Conservation (phyloP, 2,888 invertebrate genomes). For the Operophtera brumata region DNA sequence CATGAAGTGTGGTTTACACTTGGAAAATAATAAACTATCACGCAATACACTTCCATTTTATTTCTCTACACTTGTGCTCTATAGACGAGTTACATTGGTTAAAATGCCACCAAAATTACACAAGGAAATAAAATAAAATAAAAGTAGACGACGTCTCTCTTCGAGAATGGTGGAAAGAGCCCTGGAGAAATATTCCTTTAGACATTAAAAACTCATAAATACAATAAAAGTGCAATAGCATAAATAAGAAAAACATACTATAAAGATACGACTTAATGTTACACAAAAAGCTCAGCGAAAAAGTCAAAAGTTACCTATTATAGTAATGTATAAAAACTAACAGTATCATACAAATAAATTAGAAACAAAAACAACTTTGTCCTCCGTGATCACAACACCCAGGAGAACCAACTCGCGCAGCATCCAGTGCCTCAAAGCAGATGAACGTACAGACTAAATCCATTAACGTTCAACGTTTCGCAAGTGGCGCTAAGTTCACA, state of each 20-base stretch:
- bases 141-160: too few relatives aligned
- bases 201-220: slow-evolving; percentile 36
- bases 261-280: slow-evolving; percentile 45
- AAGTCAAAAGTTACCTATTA: slow-evolving; percentile 42
- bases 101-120: too few relatives aligned
- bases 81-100: too few relatives aligned
- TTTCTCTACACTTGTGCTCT: too few relatives aligned
- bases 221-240: slow-evolving; percentile 43
- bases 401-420: slow-evolving; percentile 35
- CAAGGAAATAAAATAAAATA: too few relatives aligned
- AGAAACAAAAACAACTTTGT: slow-evolving; percentile 80
- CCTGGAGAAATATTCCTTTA: too few relatives aligned
- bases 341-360: slow-evolving; percentile 78
- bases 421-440: slow-evolving; percentile 27
- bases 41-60: too few relatives aligned
- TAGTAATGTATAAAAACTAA: slow-evolving; percentile 63
- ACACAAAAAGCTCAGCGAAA: slow-evolving; percentile 47
- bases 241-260: slow-evolving; percentile 41
- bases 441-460: slow-evolving; percentile 39
- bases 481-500: too few relatives aligned
- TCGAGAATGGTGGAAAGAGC: too few relatives aligned
- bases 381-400: slow-evolving; percentile 71
- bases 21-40: too few relatives aligned
- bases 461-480: too few relatives aligned
- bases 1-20: too few relatives aligned